phyloP scores from a whole-genome alignment of 2,888 invertebrate genomes.

The Plebejus argus region DNA sequence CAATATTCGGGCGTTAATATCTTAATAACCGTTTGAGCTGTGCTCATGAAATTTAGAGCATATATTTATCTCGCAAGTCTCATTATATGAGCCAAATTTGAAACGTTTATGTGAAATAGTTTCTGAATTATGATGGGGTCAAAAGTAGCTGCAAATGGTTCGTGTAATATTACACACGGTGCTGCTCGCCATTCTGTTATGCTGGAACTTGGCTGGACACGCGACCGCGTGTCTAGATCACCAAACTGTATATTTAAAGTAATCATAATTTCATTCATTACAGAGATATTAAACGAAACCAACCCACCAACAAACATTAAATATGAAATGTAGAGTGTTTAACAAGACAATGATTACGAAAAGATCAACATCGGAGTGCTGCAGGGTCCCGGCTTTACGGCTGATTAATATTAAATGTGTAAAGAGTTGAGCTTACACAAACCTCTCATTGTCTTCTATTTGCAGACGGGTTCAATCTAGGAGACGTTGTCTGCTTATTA shows the following conservation, averaged over 20 bases:
- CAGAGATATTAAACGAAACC: not conserved
- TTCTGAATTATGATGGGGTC: too few species aligned
- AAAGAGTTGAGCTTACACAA: slow-evolving; percentile 63
- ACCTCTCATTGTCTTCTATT: slow-evolving; percentile 56
- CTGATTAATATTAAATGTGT: slow-evolving; percentile 73
- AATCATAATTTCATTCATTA: not conserved
- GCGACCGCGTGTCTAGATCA: too few species aligned
- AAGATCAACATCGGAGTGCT: slow-evolving; percentile 60
- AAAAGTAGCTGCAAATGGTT: too few species aligned
- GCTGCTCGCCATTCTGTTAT: too few species aligned
- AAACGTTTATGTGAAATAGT: too few species aligned
- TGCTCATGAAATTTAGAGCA: too few species aligned
- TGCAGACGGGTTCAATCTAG: slow-evolving; percentile 38
- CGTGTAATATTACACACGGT: too few species aligned
- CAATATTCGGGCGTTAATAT: too few species aligned
- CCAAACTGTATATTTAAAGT: not conserved
- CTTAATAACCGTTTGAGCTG: too few species aligned
- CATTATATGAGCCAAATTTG: too few species aligned
- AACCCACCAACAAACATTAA: not conserved
- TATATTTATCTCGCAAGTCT: too few species aligned
- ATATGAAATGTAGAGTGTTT: slow-evolving; percentile 44
- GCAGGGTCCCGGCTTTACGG: slow-evolving; percentile 61
- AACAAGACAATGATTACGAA: slow-evolving; percentile 61
- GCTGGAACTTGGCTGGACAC: too few species aligned
- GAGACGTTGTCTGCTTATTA: slow-evolving; percentile 35